Conservation (phyloP, 2,888 invertebrate genomes). For the Trileptium ribeirensis region DNA sequence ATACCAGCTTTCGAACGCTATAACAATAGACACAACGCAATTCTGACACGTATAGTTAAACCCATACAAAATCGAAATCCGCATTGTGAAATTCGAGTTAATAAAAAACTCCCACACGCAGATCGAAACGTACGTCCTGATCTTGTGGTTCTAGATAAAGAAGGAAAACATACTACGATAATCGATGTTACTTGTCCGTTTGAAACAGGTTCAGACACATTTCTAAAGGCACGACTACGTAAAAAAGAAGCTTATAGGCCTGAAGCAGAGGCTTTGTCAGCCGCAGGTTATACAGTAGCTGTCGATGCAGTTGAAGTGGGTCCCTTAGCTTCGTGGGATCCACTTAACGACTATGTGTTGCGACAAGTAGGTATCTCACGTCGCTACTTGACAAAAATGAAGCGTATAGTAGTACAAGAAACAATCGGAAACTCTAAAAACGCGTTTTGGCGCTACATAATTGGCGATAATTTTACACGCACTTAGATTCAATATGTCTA, state of each 20-base stretch:
- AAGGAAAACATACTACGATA: neutral
- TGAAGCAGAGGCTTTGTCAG: neutral
- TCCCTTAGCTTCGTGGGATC: conserved; percentile 47
- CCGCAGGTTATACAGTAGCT: neutral
- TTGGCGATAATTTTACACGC: neutral
- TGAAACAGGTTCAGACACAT: neutral
- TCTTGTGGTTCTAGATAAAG: neutral
- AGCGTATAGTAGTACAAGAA: no score
- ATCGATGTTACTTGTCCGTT: neutral
- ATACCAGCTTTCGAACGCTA: conserved; percentile 34
- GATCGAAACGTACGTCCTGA: neutral
- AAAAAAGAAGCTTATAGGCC: neutral
- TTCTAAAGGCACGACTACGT: neutral
- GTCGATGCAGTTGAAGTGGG: conserved; percentile 41
- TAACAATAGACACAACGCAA: conserved; percentile 14
- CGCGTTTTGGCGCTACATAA: neutral
- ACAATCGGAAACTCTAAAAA: neutral
- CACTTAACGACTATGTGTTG: conserved; percentile 41
- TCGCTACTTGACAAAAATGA: no score
- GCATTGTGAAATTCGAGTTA: neutral
- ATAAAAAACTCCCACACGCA: neutral
- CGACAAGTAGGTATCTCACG: conserved; percentile 23
- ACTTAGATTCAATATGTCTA: neutral
- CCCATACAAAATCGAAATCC: neutral
- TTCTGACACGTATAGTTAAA: neutral